A percentile compares a stretch with the other conserved stretches of the same genome.
These are phyloP conservation scores for Apotomis turbidana DNA, from an alignment of 2,888 invertebrate genomes.

Conservation along the genomic window DNA sequence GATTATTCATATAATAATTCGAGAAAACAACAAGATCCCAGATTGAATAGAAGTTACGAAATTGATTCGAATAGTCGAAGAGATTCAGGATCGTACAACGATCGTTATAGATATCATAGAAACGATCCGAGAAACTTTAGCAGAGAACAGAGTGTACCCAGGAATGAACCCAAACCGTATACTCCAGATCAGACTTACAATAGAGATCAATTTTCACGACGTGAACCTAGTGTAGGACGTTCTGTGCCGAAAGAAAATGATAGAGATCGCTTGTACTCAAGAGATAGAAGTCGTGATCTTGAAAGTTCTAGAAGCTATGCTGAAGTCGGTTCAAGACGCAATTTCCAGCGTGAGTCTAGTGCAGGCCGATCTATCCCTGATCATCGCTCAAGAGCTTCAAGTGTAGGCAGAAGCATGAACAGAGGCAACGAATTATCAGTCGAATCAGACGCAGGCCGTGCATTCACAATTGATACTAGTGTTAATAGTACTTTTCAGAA, in stretches of 20 bases:
- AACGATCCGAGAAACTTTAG: conserved; percentile 47
- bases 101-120: conserved; percentile 46
- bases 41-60: conserved; percentile 63
- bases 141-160: conserved; percentile 54
- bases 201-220: conserved; percentile 48
- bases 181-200: conserved; percentile 51
- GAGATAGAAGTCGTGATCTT: conserved; percentile 45
- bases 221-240: conserved; percentile 50
- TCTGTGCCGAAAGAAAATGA: conserved; percentile 49
- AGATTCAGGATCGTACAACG: conserved; percentile 56
- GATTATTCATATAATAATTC: conserved; percentile 45
- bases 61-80: conserved; percentile 53
- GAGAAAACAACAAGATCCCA: conserved; percentile 59
- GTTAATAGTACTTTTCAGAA: conserved; percentile 69
- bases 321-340: conserved; percentile 46
- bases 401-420: conserved; percentile 47
- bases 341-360: conserved; percentile 56
- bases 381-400: conserved; percentile 49
- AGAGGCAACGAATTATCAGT: conserved; percentile 55
- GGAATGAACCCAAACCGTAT: conserved; percentile 50
- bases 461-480: conserved; percentile 74
- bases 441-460: conserved; percentile 57
- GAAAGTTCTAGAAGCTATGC: conserved; percentile 48
- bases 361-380: conserved; percentile 48
- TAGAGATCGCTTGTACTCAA: conserved; percentile 46